These are phyloP conservation scores for Ceratitis capitata DNA, from an alignment of 1,140 invertebrate genomes.

Conservation along the genomic window DNA sequence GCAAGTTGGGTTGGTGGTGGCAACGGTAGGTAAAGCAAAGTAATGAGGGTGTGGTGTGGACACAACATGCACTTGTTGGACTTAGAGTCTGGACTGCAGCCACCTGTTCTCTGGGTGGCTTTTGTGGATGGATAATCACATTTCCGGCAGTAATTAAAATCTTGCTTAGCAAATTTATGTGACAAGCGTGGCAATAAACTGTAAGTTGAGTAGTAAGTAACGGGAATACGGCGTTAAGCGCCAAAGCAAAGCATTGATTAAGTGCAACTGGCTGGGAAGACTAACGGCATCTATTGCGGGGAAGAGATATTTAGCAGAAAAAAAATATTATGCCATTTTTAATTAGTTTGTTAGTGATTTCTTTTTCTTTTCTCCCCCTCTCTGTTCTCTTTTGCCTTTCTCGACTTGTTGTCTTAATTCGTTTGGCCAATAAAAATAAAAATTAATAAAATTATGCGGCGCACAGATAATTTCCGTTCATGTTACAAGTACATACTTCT, in stretches of 20 bases:
- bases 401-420: neutral
- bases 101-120: neutral
- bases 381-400: too few species aligned
- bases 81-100: neutral
- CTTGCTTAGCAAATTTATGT: conserved; percentile 12
- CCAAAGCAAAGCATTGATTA: neutral
- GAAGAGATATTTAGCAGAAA: too few species aligned
- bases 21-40: neutral
- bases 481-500: neutral
- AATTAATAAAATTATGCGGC: conserved; percentile 28
- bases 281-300: neutral
- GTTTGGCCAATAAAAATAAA: conserved; percentile 21
- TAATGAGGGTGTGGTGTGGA: neutral
- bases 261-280: neutral
- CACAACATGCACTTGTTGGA: too few species aligned
- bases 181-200: conserved; percentile 4
- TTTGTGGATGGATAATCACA: conserved; percentile 11
- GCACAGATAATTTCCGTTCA: conserved; percentile 24
- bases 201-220: neutral
- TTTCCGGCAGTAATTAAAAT: conserved; percentile 34
- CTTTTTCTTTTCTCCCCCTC: too few species aligned
- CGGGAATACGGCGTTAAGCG: neutral
- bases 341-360: neutral
- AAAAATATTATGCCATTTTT: neutral
- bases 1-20: neutral